A percentile compares a stretch with the other conserved stretches of the same genome.
Evolutionary conservation across 2,888 invertebrate species (phyloP).

Genomic region (Drosophila borealis): DNA sequence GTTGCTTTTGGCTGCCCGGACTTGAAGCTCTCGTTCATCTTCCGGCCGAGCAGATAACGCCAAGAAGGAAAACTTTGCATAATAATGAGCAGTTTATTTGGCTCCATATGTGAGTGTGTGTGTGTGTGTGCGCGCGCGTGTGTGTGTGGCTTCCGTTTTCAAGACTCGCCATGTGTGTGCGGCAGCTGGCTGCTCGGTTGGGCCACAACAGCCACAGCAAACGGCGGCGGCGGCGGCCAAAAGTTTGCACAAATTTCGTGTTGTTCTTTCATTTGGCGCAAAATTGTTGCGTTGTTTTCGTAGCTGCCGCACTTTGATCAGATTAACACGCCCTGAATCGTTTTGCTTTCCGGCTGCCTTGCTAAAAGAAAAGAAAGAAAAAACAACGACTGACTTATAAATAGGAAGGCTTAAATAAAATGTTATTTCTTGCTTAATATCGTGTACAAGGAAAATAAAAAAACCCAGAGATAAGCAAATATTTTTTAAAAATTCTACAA

Average conservation of each 20-base stretch:
- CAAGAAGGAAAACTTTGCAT: constrained; percentile 71
- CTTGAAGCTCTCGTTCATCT: constrained; percentile 41
- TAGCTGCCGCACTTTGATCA: constrained; percentile 69
- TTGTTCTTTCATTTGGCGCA: constrained; percentile 70
- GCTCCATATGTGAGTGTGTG: constrained; percentile 23
- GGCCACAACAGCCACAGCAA: constrained; percentile 61
- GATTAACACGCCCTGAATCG: constrained; percentile 58
- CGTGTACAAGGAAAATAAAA: constrained; percentile 34
- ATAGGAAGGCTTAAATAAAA: constrained; percentile 41
- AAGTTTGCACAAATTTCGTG: constrained; percentile 65
- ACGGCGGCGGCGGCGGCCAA: constrained; percentile 34
- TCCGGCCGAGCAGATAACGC: constrained; percentile 57
- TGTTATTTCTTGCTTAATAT: constrained; percentile 19
- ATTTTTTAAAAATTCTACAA: constrained; percentile 5
- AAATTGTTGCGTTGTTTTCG: constrained; percentile 72
- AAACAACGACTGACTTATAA: constrained; percentile 41
- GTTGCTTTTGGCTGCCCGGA: constrained; percentile 40
- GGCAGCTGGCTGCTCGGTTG: constrained; percentile 24
- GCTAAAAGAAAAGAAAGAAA: background rate
- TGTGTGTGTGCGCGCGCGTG: constrained; percentile 12
- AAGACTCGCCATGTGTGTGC: constrained; percentile 31
- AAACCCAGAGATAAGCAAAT: constrained; percentile 15
- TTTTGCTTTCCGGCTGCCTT: constrained; percentile 17
- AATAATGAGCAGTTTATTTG: constrained; percentile 77
- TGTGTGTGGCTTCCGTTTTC: constrained; percentile 59